Percentiles rank a stretch among this genome's conserved stretches.
These are phyloP conservation scores for Scelioninae gen. 1 DNA, from an alignment of 2,888 invertebrate genomes.

Conservation along the genomic window DNA sequence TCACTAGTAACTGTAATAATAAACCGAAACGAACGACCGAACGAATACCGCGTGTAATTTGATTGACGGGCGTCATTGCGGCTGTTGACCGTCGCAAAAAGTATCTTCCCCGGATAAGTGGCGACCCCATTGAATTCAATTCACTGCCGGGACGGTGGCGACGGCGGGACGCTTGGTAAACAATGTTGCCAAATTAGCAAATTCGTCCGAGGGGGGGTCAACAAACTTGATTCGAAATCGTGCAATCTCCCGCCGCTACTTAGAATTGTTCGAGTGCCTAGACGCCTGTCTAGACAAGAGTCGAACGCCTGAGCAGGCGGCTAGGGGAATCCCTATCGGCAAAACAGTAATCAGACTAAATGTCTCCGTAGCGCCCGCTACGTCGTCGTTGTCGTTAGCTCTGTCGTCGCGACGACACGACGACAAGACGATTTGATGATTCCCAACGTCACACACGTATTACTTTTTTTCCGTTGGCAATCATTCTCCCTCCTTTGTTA, in stretches of 20 bases:
- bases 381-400: conserved; percentile 40
- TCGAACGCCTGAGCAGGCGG: conserved; percentile 42
- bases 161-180: no score
- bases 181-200: conserved; percentile 65
- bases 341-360: conserved; percentile 65
- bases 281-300: conserved; percentile 66
- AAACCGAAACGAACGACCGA: conserved; percentile 50
- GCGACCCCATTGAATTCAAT: no score
- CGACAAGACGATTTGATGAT: conserved; percentile 36
- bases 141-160: no score
- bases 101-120: no score
- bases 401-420: conserved; percentile 36
- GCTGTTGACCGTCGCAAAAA: no score
- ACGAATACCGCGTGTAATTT: conserved; percentile 51
- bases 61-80: no score
- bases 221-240: conserved; percentile 66
- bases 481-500: no score
- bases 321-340: conserved; percentile 67
- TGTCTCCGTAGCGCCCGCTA: conserved; percentile 53
- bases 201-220: conserved; percentile 60
- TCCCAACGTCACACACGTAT: conserved; percentile 7
- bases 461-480: no score
- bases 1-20: conserved; percentile 40
- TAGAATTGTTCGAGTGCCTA: conserved; percentile 66
- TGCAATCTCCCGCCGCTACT: conserved; percentile 63